Percentiles rank a stretch among this genome's conserved stretches.
Evolutionary conservation across 2,797 vertebrate species (phyloP).

Genomic region (Aldrovandia affinis): DNA sequence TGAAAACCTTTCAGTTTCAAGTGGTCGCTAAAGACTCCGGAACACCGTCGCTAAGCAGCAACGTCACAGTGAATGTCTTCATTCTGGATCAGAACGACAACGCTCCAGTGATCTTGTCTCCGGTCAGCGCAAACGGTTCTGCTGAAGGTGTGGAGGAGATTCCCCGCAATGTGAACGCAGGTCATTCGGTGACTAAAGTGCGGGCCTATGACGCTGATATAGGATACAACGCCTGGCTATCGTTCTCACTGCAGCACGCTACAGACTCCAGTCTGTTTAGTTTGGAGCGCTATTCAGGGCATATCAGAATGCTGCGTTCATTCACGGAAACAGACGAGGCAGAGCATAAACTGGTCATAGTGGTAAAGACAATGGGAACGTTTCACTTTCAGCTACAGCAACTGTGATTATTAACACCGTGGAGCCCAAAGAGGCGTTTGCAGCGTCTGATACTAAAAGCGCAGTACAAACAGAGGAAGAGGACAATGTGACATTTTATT

Average conservation of each 20-base stretch:
- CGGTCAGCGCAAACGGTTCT: constrained; percentile 64
- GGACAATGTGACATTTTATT: constrained; percentile 52
- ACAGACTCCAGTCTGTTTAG: constrained; percentile 64
- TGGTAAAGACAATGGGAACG: constrained; percentile 69
- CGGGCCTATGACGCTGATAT: constrained; percentile 68
- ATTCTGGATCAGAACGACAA: constrained; percentile 73
- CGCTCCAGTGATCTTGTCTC: constrained; percentile 66
- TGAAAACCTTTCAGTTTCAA: constrained; percentile 49
- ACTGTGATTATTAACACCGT: constrained; percentile 54
- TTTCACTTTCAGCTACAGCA: constrained; percentile 60
- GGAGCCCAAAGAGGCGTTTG: constrained; percentile 59
- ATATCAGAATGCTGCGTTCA: constrained; percentile 63
- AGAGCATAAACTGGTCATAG: constrained; percentile 56
- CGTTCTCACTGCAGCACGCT: constrained; percentile 63
- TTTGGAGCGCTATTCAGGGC: constrained; percentile 57
- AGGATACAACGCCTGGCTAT: constrained; percentile 68
- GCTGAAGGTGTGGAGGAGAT: constrained; percentile 60
- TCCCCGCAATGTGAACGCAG: constrained; percentile 60
- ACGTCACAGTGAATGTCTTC: constrained; percentile 69
- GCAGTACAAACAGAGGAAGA: constrained; percentile 38
- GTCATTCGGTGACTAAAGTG: constrained; percentile 66
- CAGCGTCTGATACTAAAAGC: constrained; percentile 53
- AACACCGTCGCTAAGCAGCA: constrained; percentile 62
- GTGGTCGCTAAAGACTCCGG: constrained; percentile 62
- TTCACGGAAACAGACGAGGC: constrained; percentile 60